These are phyloP conservation scores for Cylas formicarius DNA, from an alignment of 1,140 invertebrate species.

Conservation along the genomic window DNA sequence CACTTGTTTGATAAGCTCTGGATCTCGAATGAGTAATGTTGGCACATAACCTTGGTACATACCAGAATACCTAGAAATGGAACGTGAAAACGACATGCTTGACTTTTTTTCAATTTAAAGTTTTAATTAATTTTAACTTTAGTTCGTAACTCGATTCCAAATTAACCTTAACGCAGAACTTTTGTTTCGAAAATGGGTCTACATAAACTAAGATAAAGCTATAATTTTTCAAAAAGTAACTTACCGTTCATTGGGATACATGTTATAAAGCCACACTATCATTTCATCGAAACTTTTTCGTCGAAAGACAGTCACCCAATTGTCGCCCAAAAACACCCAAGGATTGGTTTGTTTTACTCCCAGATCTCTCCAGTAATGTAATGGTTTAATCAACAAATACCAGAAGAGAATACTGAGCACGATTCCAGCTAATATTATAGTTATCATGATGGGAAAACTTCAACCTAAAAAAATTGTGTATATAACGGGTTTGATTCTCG, in stretches of 20 bases:
- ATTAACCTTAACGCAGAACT: too few species aligned
- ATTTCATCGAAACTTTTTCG: constrained; percentile 14
- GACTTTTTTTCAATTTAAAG: too few species aligned
- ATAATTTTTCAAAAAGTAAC: constrained; percentile 6
- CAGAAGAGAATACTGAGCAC: constrained; percentile 1
- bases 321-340: constrained; percentile 38
- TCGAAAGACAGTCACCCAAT: constrained; percentile 1
- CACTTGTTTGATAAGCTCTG: constrained; percentile 45
- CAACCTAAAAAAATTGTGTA: too few species aligned
- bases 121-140: too few species aligned
- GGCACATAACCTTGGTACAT: constrained; percentile 43
- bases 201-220: too few species aligned
- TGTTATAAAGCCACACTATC: constrained; percentile 13
- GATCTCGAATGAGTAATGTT: constrained; percentile 39
- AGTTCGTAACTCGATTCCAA: too few species aligned
- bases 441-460: too few species aligned
- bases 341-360: constrained; percentile 41
- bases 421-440: too few species aligned
- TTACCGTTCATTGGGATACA: constrained; percentile 19
- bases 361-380: constrained; percentile 42
- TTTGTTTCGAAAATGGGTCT: too few species aligned
- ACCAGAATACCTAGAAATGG: constrained; percentile 38
- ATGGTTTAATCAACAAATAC: constrained; percentile 20
- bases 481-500: too few species aligned
- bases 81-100: too few species aligned